Evolutionary conservation across 2,113 vertebrate species (phyloP).

Genomic region (Zonotrichia leucophrys): DNA sequence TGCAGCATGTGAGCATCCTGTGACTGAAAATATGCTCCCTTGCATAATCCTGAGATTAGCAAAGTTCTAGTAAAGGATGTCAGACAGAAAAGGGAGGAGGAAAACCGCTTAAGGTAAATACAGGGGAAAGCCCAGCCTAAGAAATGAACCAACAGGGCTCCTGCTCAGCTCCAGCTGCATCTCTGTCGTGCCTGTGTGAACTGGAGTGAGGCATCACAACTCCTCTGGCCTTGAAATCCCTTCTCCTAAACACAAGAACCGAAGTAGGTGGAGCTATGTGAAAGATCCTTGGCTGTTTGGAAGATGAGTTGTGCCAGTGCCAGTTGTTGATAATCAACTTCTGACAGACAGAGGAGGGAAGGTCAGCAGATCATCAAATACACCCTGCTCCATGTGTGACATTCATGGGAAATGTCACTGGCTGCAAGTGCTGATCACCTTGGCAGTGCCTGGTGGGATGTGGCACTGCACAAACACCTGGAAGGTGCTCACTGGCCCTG

Average conservation of each 20-base stretch:
- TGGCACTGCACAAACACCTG: not conserved
- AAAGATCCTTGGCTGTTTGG: conserved; percentile 10
- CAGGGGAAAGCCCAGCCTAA: not conserved
- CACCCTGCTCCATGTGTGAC: not conserved
- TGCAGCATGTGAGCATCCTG: conserved; percentile 56
- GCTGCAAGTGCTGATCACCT: not conserved
- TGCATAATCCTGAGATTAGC: conserved; percentile 59
- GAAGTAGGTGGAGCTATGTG: conserved; percentile 15
- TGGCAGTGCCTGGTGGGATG: not conserved
- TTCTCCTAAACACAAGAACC: not conserved
- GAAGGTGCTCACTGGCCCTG: not conserved
- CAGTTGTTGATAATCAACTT: not conserved
- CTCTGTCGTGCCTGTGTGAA: not conserved
- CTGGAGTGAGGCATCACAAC: not conserved
- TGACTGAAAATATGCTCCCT: conserved; percentile 58
- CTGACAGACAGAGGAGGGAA: not conserved
- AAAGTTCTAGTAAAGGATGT: conserved; percentile 17
- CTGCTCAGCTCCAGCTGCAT: not conserved
- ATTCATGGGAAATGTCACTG: conserved; percentile 6
- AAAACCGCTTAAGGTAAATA: not conserved
- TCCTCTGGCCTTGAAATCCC: not conserved
- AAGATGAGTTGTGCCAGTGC: not conserved
- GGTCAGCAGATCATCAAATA: not conserved
- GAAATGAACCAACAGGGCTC: not conserved
- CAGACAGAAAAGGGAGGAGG: conserved; percentile 15